These are phyloP conservation scores for Benthosema pterotum DNA, from an alignment of 2,797 vertebrate species.

Conservation along the genomic window DNA sequence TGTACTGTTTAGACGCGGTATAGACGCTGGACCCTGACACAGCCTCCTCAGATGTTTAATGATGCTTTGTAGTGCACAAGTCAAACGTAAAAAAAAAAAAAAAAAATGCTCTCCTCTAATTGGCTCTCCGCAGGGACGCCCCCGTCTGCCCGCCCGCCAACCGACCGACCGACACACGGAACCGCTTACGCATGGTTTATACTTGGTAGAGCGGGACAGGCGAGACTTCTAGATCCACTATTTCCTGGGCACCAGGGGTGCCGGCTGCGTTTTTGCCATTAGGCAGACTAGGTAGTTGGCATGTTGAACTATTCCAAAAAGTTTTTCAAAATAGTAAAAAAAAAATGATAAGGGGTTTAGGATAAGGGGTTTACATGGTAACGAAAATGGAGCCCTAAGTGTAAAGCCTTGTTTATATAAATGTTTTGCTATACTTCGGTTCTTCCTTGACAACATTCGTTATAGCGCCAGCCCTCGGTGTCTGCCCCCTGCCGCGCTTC, in stretches of 20 bases:
- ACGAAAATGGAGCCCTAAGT: no score
- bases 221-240: no score
- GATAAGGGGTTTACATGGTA: no score
- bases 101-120: constrained; percentile 64
- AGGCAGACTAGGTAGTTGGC: no score
- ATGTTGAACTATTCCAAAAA: no score
- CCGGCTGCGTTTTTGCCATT: no score
- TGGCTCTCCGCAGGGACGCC: constrained; percentile 52
- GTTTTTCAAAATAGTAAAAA: no score
- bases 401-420: no score
- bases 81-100: constrained; percentile 57
- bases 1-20: constrained; percentile 69
- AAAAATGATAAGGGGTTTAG: no score
- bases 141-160: no score
- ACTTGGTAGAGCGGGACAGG: no score
- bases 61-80: constrained; percentile 65
- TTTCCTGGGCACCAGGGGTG: no score
- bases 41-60: constrained; percentile 50
- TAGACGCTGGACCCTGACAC: constrained; percentile 32
- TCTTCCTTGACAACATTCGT: constrained; percentile 7
- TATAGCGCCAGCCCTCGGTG: neutral
- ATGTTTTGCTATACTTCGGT: neutral
- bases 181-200: neutral
- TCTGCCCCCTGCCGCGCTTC: neutral
- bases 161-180: constrained; percentile 12